phyloP scores from a whole-genome alignment of 1,140 invertebrate species.

The Manduca sexta region DNA sequence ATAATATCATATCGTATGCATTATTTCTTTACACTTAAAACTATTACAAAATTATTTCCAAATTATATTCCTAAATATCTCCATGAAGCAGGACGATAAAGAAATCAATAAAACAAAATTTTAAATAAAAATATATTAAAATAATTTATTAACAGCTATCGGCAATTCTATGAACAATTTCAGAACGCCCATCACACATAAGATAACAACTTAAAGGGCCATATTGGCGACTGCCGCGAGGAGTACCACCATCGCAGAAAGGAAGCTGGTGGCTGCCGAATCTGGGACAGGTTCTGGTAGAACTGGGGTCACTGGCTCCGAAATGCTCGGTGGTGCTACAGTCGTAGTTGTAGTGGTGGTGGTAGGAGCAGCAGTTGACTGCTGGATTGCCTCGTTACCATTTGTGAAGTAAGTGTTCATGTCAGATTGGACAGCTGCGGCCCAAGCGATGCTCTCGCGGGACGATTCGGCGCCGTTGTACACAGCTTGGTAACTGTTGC shows the following conservation, averaged over 20 bases:
- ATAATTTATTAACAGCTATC: constrained; percentile 2
- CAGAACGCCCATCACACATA: too few species aligned
- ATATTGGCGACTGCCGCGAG: constrained; percentile 25
- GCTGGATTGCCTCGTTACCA: constrained; percentile 16
- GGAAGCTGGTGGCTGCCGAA: constrained; percentile 28
- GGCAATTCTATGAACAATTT: constrained; percentile 6
- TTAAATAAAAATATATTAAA: background rate
- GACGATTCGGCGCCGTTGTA: constrained; percentile 21
- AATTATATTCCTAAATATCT: too few species aligned
- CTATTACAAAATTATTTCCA: too few species aligned
- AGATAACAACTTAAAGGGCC: constrained; percentile 18
- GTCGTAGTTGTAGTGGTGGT: constrained; percentile 9
- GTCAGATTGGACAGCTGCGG: constrained; percentile 19
- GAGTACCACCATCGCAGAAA: constrained; percentile 25
- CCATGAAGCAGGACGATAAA: too few species aligned
- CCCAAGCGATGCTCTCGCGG: constrained; percentile 26
- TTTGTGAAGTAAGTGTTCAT: constrained; percentile 34
- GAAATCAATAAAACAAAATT: background rate
- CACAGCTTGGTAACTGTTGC: constrained; percentile 16
- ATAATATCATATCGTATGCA: too few species aligned
- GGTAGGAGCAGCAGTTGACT: constrained; percentile 8
- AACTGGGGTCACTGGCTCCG: constrained; percentile 19
- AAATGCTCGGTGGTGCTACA: constrained; percentile 5
- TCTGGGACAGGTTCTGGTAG: constrained; percentile 21
- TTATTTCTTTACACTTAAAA: too few species aligned